Evolutionary conservation across 2,888 invertebrate species (phyloP).

Genomic region (Auanema freiburgensis): DNA sequence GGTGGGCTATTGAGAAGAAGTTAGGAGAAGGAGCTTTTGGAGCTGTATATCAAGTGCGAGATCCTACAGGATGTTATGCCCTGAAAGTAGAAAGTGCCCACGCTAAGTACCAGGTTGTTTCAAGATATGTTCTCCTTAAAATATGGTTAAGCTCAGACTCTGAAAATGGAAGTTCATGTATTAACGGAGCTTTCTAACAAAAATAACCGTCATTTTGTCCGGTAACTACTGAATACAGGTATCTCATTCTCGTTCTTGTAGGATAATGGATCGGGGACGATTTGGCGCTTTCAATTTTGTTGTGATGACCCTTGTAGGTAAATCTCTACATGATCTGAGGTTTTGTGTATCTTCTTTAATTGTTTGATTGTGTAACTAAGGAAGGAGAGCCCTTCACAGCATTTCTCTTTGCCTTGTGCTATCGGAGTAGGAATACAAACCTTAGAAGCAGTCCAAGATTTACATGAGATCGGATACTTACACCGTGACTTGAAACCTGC

Average conservation of each 20-base stretch:
- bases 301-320: conserved; percentile 60
- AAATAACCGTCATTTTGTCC: conserved; percentile 52
- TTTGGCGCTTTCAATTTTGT: conserved; percentile 58
- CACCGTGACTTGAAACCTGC: conserved; percentile 48
- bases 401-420: conserved; percentile 37
- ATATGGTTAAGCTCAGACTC: conserved; percentile 36
- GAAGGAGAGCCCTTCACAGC: conserved; percentile 35
- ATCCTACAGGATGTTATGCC: conserved; percentile 54
- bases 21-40: conserved; percentile 59
- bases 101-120: neutral
- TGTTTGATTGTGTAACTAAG: neutral
- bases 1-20: conserved; percentile 57
- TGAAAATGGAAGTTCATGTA: conserved; percentile 62
- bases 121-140: neutral
- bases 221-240: neutral
- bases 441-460: conserved; percentile 27
- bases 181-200: conserved; percentile 53
- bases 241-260: too few species aligned
- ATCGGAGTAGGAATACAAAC: conserved; percentile 38
- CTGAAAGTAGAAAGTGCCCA: conserved; percentile 47
- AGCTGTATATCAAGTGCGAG: conserved; percentile 52
- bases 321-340: conserved; percentile 43
- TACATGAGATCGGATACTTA: conserved; percentile 57
- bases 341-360: too few species aligned
- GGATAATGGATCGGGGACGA: conserved; percentile 60